These are phyloP conservation scores for Anadara kagoshimensis DNA, from an alignment of 1,140 invertebrate genomes.

Conservation along the genomic window DNA sequence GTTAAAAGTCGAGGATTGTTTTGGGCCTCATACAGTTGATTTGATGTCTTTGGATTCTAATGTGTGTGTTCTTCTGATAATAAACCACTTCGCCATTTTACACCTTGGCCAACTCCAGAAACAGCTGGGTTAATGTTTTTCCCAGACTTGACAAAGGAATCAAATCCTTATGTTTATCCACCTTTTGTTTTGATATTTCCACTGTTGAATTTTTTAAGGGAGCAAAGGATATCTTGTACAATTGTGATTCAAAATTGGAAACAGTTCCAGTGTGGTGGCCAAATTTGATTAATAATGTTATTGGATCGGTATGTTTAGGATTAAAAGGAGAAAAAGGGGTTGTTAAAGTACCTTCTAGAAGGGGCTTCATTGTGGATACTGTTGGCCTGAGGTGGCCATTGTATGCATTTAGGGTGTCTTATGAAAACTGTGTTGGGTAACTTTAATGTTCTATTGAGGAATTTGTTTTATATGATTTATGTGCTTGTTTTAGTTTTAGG, in stretches of 20 bases:
- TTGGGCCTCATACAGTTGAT: not conserved
- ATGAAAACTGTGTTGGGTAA: not conserved
- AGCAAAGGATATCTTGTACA: conserved; percentile 12
- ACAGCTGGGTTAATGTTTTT: conserved; percentile 19
- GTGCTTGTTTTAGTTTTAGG: not conserved
- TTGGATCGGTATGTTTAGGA: not conserved
- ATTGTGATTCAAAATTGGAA: not conserved
- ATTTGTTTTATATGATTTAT: conserved; percentile 3
- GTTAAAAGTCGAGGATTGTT: not conserved
- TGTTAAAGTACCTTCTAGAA: conserved; percentile 15
- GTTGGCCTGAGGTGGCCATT: conserved; percentile 19
- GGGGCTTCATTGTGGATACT: conserved; percentile 25
- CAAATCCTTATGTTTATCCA: conserved; percentile 27
- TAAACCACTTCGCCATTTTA: conserved; percentile 6
- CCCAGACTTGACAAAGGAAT: conserved; percentile 4
- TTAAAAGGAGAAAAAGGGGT: conserved; percentile 10
- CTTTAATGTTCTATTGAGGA: not conserved
- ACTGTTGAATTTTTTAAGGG: not conserved
- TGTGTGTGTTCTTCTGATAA: not conserved
- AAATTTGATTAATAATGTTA: not conserved
- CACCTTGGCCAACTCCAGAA: not conserved
- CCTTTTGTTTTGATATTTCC: conserved; percentile 25
- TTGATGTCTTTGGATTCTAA: not conserved
- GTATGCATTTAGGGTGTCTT: conserved; percentile 23
- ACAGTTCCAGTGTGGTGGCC: conserved; percentile 23